Evolutionary conservation across 2,888 invertebrate species (phyloP).

Genomic region (Leptinotarsa tumamoca): DNA sequence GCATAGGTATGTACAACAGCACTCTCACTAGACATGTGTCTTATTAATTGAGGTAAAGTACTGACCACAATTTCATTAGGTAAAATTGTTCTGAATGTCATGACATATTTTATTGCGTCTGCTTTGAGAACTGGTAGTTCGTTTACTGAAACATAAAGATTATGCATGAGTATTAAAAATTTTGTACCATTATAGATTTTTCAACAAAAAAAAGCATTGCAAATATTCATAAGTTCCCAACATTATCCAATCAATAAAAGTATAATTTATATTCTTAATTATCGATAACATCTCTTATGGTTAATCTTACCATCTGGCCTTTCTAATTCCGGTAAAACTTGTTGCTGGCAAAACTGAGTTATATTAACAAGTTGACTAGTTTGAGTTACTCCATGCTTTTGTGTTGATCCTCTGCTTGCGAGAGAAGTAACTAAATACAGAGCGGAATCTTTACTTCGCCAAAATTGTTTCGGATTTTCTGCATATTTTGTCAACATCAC

Average conservation of each 20-base stretch:
- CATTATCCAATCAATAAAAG: too few species aligned
- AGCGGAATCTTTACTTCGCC: conserved; percentile 96
- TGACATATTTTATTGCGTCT: conserved; percentile 95
- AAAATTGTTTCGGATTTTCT: conserved; percentile 80
- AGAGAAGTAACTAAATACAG: conserved; percentile 96
- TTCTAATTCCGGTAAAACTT: conserved; percentile 88
- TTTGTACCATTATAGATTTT: background rate
- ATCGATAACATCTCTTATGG: background rate
- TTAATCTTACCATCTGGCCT: conserved; percentile 73
- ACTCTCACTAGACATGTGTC: conserved; percentile 80
- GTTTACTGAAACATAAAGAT: conserved; percentile 74
- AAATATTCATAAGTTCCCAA: background rate
- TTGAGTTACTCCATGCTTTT: conserved; percentile 91
- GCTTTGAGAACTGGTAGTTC: conserved; percentile 93
- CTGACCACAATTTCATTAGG: conserved; percentile 81
- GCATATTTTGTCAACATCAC: conserved; percentile 83
- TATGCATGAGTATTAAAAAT: too few species aligned
- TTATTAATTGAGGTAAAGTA: conserved; percentile 82
- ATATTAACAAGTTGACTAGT: conserved; percentile 91
- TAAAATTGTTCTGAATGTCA: conserved; percentile 93
- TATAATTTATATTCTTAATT: too few species aligned
- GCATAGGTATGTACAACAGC: conserved; percentile 96
- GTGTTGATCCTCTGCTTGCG: conserved; percentile 89
- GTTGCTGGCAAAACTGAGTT: conserved; percentile 87
- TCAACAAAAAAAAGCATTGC: conserved; percentile 13